A percentile compares a stretch with the other conserved stretches of the same genome.
These are phyloP conservation scores for Agrochola litura DNA, from an alignment of 2,888 invertebrate genomes.

Conservation along the genomic window DNA sequence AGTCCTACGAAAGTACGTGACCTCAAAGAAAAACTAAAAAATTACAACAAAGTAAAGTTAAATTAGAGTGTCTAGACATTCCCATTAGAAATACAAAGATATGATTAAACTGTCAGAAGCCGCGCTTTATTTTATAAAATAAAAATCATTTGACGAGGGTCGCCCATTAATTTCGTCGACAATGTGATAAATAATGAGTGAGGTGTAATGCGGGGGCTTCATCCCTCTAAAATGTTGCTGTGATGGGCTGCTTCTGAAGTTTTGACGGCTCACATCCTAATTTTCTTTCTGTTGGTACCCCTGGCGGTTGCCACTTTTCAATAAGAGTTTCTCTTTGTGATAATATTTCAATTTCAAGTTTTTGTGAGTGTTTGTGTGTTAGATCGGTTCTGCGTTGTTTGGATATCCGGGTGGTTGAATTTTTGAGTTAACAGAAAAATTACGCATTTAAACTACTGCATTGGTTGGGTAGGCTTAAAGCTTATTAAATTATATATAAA, in stretches of 20 bases:
- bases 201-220: conserved; percentile 88
- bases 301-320: conserved; percentile 83
- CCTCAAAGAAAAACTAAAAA: conserved; percentile 22
- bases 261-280: conserved; percentile 89
- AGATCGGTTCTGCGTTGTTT: conserved; percentile 8
- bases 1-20: background rate
- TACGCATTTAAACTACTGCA: background rate
- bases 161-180: conserved; percentile 89
- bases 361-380: conserved; percentile 31
- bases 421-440: background rate
- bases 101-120: conserved; percentile 89
- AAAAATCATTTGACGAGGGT: conserved; percentile 90
- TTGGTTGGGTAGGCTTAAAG: background rate
- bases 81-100: conserved; percentile 80
- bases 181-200: conserved; percentile 91
- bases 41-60: conserved; percentile 20
- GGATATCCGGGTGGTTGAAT: background rate
- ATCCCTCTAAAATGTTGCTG: conserved; percentile 81
- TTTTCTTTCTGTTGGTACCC: conserved; percentile 85
- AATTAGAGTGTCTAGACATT: conserved; percentile 61
- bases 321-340: conserved; percentile 83
- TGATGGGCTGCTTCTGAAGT: conserved; percentile 88
- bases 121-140: conserved; percentile 87
- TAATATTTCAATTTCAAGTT: conserved; percentile 80
- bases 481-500: background rate